Conservation (phyloP, 53 echinoderm and acorn worm genomes). For the Actinopyga echinites region DNA sequence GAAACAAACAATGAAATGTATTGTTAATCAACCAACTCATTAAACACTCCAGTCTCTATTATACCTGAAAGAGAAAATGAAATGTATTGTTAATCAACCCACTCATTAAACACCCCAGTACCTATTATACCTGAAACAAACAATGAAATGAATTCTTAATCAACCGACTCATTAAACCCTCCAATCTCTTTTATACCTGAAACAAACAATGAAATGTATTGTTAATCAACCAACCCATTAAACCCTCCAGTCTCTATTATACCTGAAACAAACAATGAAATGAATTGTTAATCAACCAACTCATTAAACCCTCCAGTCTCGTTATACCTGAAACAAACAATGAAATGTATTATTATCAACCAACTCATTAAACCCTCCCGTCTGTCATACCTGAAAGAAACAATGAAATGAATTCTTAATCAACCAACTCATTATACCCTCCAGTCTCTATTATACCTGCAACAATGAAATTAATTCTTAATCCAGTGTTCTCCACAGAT, state of each 20-base stretch:
- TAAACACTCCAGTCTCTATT: slow-evolving; percentile 28
- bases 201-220: background rate
- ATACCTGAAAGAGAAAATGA: slow-evolving; percentile 58
- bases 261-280: background rate
- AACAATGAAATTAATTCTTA: background rate
- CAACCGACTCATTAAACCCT: no score
- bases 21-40: no score
- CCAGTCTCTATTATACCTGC: slow-evolving; percentile 67
- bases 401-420: background rate
- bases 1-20: background rate
- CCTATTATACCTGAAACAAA: slow-evolving; percentile 67
- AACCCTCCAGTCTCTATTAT: no score
- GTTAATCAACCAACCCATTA: background rate
- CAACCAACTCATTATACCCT: no score
- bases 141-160: background rate
- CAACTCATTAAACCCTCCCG: background rate
- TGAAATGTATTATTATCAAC: background rate
- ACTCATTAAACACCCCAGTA: no score
- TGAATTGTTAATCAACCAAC: background rate
- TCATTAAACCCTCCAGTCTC: no score
- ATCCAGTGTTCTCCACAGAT: no score
- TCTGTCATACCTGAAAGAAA: slow-evolving; percentile 65
- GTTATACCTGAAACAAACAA: background rate
- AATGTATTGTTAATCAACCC: background rate
- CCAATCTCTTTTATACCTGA: background rate